A percentile compares a stretch with the other conserved stretches of the same genome.
phyloP scores from a whole-genome alignment of 1,140 invertebrate species.

The Micrasema minimum region DNA sequence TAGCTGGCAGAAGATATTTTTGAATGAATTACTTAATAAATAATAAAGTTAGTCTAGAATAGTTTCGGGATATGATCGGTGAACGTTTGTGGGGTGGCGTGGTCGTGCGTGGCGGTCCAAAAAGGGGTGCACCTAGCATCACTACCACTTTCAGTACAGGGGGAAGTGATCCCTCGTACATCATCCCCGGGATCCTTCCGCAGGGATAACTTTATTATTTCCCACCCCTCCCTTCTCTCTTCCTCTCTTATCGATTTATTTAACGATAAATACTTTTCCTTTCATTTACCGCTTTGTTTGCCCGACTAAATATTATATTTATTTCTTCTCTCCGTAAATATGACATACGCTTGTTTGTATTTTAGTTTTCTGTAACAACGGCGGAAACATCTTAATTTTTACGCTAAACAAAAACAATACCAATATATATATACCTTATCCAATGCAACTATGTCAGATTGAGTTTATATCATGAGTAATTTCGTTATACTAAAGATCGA shows the following conservation, averaged over 20 bases:
- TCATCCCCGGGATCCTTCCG: constrained; percentile 8
- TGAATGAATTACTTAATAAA: constrained; percentile 39
- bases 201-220: constrained; percentile 14
- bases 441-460: too few species aligned
- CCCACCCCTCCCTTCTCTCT: not conserved
- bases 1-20: constrained; percentile 52
- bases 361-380: too few species aligned
- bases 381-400: too few species aligned
- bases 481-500: too few species aligned
- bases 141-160: too few species aligned
- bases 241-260: constrained; percentile 6
- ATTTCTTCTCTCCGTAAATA: not conserved
- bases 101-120: not conserved
- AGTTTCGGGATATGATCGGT: constrained; percentile 25
- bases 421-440: too few species aligned
- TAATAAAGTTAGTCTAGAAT: constrained; percentile 31
- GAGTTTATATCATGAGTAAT: too few species aligned
- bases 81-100: not conserved
- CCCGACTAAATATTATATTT: not conserved
- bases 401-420: too few species aligned
- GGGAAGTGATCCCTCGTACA: too few species aligned
- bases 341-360: not conserved
- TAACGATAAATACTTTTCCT: not conserved
- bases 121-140: too few species aligned
- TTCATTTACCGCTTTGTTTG: constrained; percentile 12